Evolutionary conservation across 1,140 invertebrate species (phyloP).

Genomic region (Plodia interpunctella): DNA sequence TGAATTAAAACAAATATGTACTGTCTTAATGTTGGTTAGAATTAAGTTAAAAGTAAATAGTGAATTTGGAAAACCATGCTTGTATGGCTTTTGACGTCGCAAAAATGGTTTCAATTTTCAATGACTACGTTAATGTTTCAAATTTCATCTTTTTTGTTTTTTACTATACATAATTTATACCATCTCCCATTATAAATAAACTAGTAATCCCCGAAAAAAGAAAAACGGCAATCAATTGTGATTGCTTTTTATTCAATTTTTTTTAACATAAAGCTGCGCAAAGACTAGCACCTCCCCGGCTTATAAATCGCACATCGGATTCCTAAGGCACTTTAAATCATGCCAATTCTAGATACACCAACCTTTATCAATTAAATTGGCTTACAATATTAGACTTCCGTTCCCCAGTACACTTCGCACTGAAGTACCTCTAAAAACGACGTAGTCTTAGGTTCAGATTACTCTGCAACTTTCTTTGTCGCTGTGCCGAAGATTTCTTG

Average conservation of each 20-base stretch:
- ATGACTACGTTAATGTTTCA: too few relatives aligned
- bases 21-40: too few relatives aligned
- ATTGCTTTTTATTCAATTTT: too few relatives aligned
- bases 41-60: too few relatives aligned
- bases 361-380: slow-evolving; percentile 69
- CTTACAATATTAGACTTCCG: slow-evolving; percentile 35
- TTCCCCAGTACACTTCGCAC: neutral
- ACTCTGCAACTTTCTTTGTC: neutral
- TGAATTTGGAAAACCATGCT: too few relatives aligned
- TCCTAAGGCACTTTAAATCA: slow-evolving; percentile 60
- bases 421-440: slow-evolving; percentile 5
- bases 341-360: slow-evolving; percentile 63
- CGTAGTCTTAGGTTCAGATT: slow-evolving; percentile 7
- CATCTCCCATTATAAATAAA: too few relatives aligned
- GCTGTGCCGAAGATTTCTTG: slow-evolving; percentile 21
- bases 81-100: too few relatives aligned
- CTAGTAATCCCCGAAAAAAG: neutral
- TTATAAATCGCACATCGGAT: slow-evolving; percentile 52
- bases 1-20: too few relatives aligned
- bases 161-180: too few relatives aligned
- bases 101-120: too few relatives aligned
- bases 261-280: slow-evolving; percentile 25
- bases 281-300: slow-evolving; percentile 24
- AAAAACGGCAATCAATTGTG: slow-evolving; percentile 9
- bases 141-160: too few relatives aligned